Conservation (phyloP, 64 coral and sea anemone genomes). For the Cladopsammia gracilis region DNA sequence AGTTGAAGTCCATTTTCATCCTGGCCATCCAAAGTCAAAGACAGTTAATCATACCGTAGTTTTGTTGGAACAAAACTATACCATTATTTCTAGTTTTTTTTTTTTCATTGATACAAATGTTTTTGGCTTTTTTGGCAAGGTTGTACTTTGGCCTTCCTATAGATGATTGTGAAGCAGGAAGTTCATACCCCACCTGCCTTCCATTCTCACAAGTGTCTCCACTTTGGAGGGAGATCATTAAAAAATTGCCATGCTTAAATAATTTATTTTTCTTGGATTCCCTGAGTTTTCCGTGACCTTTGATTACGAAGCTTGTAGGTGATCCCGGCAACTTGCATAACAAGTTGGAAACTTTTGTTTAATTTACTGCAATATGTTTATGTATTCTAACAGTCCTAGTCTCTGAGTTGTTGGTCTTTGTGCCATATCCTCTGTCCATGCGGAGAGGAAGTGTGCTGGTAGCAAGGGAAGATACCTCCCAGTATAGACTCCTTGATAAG, state of each 20-base stretch:
- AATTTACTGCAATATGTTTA: conserved; percentile 86
- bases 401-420: conserved; percentile 84
- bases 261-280: no score
- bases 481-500: conserved; percentile 97
- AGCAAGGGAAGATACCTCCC: conserved; percentile 96
- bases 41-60: no score
- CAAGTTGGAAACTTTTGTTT: neutral
- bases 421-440: conserved; percentile 87
- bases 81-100: no score
- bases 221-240: neutral
- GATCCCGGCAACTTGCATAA: neutral
- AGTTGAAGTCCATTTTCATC: no score
- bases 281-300: neutral
- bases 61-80: no score
- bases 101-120: no score
- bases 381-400: conserved; percentile 92
- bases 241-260: no score
- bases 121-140: no score
- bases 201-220: neutral
- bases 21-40: no score
- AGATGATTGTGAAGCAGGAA: no score
- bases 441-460: conserved; percentile 89
- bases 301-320: neutral
- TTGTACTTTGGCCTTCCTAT: no score
- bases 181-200: no score